Base-by-base conservation (phyloP, 1,140 invertebrate genomes). In the Acromyrmex heyeri region DNA sequence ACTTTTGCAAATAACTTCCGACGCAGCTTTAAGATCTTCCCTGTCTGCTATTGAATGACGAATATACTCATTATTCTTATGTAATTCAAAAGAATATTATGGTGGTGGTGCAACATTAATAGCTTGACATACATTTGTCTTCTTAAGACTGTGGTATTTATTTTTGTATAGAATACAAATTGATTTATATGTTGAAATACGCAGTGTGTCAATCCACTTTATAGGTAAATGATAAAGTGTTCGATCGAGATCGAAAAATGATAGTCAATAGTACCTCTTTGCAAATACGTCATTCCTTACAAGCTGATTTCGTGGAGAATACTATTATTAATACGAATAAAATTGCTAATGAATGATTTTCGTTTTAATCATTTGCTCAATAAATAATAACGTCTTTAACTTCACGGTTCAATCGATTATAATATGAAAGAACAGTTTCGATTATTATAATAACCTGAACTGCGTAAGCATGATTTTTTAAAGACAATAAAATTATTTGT, bases 141-240 rank as follows among this genome's bases (percentile, higher is more conserved):
- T 93, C 90, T 44, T 87, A 90, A 93, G 87, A 92, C 88, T 92
- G 90, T 92, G 92, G 91, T 94, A 94, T 95, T 95, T 95, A 94
- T 94, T 94, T 94, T 95, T 94, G 94, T 94, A 95, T 92, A 95
- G 93, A 82, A 83, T 78, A 91, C 90, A 73, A 91, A 90, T 93
- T 93, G 85, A 92, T 88, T 92, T 91, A 78, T 91, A 91, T 89
- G 88, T 57, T 81, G 38, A 85, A 86, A 85, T 87, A 82, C 57
- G 59, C 50, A 53, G 61, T 88, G 57, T 88, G 38, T 77, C 82
- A 88, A 72, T 87, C 76, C 57, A 88, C 85, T 83, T 91, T 79
- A 88, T 77, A 72, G 44, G 83, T 86, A 81, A 83, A 72, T 85
- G 86, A 82, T 83, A 57, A 86, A 86, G 27, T 79, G 24, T 44